phyloP scores from a whole-genome alignment of 2,888 invertebrate genomes.

The Tricholauxania praeusta region DNA sequence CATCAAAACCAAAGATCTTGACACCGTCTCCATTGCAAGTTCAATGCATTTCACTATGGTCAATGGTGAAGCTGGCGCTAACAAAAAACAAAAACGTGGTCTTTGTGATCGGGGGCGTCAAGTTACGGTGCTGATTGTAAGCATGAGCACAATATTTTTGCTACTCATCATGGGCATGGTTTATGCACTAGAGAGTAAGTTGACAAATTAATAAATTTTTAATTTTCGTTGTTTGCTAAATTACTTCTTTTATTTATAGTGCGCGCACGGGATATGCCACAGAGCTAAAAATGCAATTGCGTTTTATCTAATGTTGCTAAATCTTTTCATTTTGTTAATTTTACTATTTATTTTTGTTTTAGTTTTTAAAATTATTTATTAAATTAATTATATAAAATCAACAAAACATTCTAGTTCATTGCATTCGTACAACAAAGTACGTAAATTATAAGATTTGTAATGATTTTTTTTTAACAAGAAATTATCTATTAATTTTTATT shows the following conservation, averaged over 20 bases:
- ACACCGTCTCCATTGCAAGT: conserved; percentile 82
- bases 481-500: neutral
- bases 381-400: no score
- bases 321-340: neutral
- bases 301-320: neutral
- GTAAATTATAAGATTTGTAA: neutral
- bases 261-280: conserved; percentile 69
- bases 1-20: conserved; percentile 71
- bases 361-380: neutral
- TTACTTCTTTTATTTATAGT: conserved; percentile 67
- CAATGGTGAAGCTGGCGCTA: conserved; percentile 77
- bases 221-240: neutral
- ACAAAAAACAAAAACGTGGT: conserved; percentile 74
- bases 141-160: conserved; percentile 85
- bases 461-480: neutral
- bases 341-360: conserved; percentile 22
- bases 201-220: conserved; percentile 31
- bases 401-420: no score
- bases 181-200: conserved; percentile 88
- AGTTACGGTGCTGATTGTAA: conserved; percentile 83
- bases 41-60: conserved; percentile 90
- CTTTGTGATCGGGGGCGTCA: conserved; percentile 83
- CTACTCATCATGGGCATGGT: conserved; percentile 84
- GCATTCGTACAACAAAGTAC: no score
- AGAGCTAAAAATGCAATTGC: conserved; percentile 56